Conservation (phyloP, 1,140 invertebrate species). For the Dendroctonus ponderosae region DNA sequence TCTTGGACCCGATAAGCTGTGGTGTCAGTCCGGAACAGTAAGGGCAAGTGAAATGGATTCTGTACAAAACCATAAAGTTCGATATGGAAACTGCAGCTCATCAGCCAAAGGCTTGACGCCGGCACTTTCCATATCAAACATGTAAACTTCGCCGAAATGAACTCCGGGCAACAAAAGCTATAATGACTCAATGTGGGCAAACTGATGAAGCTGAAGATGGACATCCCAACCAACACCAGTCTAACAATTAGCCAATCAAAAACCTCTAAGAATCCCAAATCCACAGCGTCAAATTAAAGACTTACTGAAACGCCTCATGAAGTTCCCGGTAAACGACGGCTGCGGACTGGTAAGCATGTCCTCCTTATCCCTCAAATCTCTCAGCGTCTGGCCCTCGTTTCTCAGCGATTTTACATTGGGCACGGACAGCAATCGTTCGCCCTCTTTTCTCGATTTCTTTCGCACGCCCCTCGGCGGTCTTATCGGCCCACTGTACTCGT, state of each 20-base stretch:
- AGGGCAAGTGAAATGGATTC: too few species aligned
- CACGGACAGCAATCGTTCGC: constrained; percentile 70
- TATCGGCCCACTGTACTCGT: constrained; percentile 59
- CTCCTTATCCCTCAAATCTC: constrained; percentile 53
- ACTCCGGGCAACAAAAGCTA: too few species aligned
- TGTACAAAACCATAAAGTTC: too few species aligned
- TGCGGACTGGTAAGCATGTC: constrained; percentile 46
- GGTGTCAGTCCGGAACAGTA: too few species aligned
- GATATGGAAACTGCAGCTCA: too few species aligned
- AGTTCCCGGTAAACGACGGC: constrained; percentile 65
- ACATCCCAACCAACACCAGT: constrained; percentile 13
- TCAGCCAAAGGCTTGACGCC: too few species aligned
- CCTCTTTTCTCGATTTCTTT: constrained; percentile 59
- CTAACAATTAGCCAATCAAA: constrained; percentile 14
- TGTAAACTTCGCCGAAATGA: too few species aligned
- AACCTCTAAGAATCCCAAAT: constrained; percentile 8
- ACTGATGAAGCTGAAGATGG: background rate
- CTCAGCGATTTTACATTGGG: constrained; percentile 71
- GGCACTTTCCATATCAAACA: too few species aligned
- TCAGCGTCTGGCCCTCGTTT: constrained; percentile 40
- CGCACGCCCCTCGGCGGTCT: constrained; percentile 59
- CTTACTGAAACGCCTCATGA: constrained; percentile 85
- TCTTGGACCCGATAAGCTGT: too few species aligned
- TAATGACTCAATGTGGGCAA: background rate
- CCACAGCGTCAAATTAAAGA: constrained; percentile 53